Base-by-base conservation (phyloP, 2,113 vertebrate genomes). In the Chlamydotis undulata region DNA sequence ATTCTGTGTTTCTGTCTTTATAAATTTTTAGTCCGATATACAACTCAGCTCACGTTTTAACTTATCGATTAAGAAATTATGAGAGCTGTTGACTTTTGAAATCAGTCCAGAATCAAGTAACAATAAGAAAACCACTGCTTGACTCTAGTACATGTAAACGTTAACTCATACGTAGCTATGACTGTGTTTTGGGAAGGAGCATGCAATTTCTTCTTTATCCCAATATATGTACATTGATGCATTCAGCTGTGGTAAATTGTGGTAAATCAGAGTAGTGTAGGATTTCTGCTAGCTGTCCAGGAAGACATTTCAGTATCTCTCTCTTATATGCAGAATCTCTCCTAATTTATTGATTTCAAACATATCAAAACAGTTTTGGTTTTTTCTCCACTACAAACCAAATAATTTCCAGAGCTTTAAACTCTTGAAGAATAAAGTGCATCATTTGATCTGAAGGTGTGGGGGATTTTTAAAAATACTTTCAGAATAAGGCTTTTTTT, bases 321-420 rank as follows among this genome's bases (percentile, higher is more conserved):
- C 5, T 64, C 22, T 52, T 19, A 17, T 50, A 47, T 25, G 6
- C 31, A 90, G 8, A 67, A 64, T 47, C 2, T 59, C 9, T 41
- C 23, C 5, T 22, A 15, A 22, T 57, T 41, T 78, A 26, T 52
- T 56, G 55, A 24, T 69, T 83, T 69, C 12, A 69, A 67, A 56
- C 2, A 0, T 33, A 45, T 57, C 16, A 45, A 33, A 73, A 57
- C 7, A 11, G 2, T 49, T 78, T 9, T 7, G 41, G 1, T 4
- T 64, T 84, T 76, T 89, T 29, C 23, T 53, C n/a, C 8, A 2
- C 35, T 49, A 37, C 5, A 76, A 77, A 64, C 4, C 18, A 56
- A 76, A 73, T 11, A 73, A 70, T 70, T 80, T 6, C 31, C 11
- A 50, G 22, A 2, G 8, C 5, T 7, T 57, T 77, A 61, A 74